These are phyloP conservation scores for Cryptotermes secundus DNA, from an alignment of 1,140 invertebrate species.

Conservation along the genomic window DNA sequence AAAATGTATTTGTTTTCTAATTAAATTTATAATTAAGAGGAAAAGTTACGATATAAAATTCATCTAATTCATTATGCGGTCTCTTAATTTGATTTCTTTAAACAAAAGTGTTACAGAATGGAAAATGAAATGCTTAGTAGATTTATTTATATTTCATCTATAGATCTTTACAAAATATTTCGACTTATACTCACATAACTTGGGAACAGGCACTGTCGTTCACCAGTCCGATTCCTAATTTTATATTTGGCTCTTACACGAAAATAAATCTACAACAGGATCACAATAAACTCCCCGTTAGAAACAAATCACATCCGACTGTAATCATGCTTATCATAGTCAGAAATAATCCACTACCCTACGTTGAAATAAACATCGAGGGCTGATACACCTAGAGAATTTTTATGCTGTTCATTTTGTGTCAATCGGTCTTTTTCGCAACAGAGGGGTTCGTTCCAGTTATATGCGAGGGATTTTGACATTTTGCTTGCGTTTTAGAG, in stretches of 20 bases:
- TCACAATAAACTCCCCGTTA: neutral
- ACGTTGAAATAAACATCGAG: neutral
- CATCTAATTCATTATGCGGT: too few relatives aligned
- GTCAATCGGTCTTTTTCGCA: neutral
- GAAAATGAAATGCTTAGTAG: too few relatives aligned
- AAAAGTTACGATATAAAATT: too few relatives aligned
- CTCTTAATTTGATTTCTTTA: too few relatives aligned
- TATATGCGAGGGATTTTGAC: constrained; percentile 7
- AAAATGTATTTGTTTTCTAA: too few relatives aligned
- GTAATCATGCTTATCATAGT: neutral
- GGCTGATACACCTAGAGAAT: neutral
- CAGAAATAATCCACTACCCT: neutral
- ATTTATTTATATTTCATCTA: too few relatives aligned
- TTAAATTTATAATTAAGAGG: too few relatives aligned
- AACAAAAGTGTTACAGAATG: too few relatives aligned
- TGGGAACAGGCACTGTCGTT: too few relatives aligned
- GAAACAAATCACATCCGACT: neutral
- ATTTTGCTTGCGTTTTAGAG: constrained; percentile 7
- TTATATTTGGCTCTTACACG: neutral
- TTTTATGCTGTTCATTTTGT: constrained; percentile 1
- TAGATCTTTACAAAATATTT: too few relatives aligned
- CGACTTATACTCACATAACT: too few relatives aligned
- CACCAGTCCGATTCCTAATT: neutral
- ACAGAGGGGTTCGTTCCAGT: neutral
- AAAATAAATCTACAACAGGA: neutral